Conservation (phyloP, 2,113 vertebrate genomes). For the Chaetops frenatus region DNA sequence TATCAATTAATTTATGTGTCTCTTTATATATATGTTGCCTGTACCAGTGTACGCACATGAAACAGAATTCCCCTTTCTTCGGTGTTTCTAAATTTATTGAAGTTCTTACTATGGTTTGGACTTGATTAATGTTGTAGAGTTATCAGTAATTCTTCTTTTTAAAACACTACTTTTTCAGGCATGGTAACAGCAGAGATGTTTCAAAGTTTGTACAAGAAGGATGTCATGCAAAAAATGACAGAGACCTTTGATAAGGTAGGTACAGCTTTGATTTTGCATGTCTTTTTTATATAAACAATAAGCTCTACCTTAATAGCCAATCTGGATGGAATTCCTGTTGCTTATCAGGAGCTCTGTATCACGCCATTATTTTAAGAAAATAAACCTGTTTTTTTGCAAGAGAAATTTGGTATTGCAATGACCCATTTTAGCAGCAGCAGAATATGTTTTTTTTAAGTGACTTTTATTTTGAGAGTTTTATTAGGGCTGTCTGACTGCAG, state of each 20-base stretch:
- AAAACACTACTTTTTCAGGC: constrained; percentile 64
- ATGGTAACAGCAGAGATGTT: constrained; percentile 91
- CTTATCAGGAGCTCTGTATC: not conserved
- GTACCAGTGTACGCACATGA: not conserved
- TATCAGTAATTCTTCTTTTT: not conserved
- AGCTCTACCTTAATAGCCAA: not conserved
- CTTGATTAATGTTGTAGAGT: not conserved
- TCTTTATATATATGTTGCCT: not conserved
- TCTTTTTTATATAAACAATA: not conserved
- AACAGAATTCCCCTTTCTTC: not conserved
- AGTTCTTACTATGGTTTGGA: not conserved
- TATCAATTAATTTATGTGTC: not conserved
- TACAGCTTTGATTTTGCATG: not conserved
- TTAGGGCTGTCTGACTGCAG: not conserved
- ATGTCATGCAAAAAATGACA: constrained; percentile 84
- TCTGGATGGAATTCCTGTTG: not conserved
- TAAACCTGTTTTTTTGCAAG: not conserved
- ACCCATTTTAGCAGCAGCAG: not conserved
- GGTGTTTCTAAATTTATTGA: not conserved
- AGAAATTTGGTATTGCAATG: not conserved
- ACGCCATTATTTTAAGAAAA: not conserved
- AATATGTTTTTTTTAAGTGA: not conserved
- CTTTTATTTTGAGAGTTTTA: not conserved
- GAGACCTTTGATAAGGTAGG: constrained; percentile 87
- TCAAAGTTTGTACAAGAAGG: constrained; percentile 76